Evolutionary conservation across 2,888 invertebrate genomes (phyloP), one percentile per base, ranked within the genome.

Genomic region (Habroteleia sp.): DNA sequence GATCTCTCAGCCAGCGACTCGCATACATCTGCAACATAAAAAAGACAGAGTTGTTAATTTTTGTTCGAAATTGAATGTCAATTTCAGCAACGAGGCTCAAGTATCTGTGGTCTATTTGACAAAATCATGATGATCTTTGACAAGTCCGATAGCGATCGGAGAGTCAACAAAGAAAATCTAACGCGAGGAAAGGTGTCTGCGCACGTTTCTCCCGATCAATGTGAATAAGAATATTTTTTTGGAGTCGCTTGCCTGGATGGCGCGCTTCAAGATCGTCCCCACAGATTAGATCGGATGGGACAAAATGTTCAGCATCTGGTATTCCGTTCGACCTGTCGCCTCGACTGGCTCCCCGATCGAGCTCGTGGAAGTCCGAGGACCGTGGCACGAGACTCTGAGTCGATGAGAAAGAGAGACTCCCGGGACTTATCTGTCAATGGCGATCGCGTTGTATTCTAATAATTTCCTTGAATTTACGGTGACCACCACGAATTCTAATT

Each of bases 21-120:
- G 82, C 86, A 87, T 73, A 85, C 81, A 77, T 88, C 88, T 88
- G 85, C 16, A 88, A 87, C 82, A 82, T n/a, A 77, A 82, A 77
- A 79, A 35, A 39, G 25, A 25, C 17, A 17, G 10, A 33, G 3
- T n/a, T 65, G 33, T 39, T 10, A 27, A 8, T 48, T 37, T 46
- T 39, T 48, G 50, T 35, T n/a, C n/a, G 3, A 48, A 66, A 56
- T 68, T 41, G 17, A 37, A 50, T 42, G 44, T 60, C 52, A 60
- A 58, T 42, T 69, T 52, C 6, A 8, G 10, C n/a, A 1, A n/a
- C 37, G 37, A 37, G 1, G 11, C 6, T 11, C 6, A 23, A 41
- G 1, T 35, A 33, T n/a, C 27, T 39, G 39, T 54, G 54, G 23
- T 5, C 20, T 29, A 10, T 10, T 41, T 52, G 68, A 56, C 50